Percentiles rank a stretch among this genome's conserved stretches.
Conservation (phyloP, 2,797 vertebrate genomes). For the Micropoecilia bifurca region DNA sequence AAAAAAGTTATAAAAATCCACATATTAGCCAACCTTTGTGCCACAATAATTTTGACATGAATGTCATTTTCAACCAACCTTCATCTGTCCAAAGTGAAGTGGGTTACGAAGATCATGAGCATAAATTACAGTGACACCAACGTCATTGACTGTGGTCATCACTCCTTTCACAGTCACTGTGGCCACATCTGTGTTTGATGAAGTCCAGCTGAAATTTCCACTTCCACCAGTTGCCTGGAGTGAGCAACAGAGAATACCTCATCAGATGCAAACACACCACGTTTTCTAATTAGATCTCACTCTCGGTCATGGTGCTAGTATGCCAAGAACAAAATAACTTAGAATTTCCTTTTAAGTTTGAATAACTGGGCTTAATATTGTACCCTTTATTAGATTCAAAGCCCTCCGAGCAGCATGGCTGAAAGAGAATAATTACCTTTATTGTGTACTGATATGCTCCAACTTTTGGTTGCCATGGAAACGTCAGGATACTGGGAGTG, state of each 20-base stretch:
- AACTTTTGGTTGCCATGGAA: slow-evolving; percentile 95
- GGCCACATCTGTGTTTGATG: slow-evolving; percentile 88
- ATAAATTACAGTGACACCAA: slow-evolving; percentile 87
- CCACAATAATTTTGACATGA: not conserved
- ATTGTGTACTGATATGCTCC: slow-evolving; percentile 93
- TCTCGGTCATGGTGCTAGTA: not conserved
- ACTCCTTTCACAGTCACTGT: slow-evolving; percentile 93
- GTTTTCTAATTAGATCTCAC: not conserved
- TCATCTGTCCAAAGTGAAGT: slow-evolving; percentile 92
- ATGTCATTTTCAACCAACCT: slow-evolving; percentile 74
- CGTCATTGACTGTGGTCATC: slow-evolving; percentile 90
- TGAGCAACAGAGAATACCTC: slow-evolving; percentile 16
- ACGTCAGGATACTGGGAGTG: slow-evolving; percentile 89
- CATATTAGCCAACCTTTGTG: not conserved
- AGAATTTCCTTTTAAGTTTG: not conserved
- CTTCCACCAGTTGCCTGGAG: slow-evolving; percentile 91
- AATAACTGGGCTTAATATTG: not conserved
- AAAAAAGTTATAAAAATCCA: not conserved
- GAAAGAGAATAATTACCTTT: slow-evolving; percentile 79
- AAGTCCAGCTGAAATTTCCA: slow-evolving; percentile 95
- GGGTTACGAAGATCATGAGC: slow-evolving; percentile 90
- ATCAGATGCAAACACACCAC: not conserved
- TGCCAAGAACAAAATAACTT: not conserved
- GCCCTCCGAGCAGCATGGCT: not conserved
- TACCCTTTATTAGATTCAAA: not conserved